Percentiles rank a stretch among this genome's conserved stretches.
phyloP scores from a whole-genome alignment of 2,113 vertebrate species.

The Mugil cephalus region DNA sequence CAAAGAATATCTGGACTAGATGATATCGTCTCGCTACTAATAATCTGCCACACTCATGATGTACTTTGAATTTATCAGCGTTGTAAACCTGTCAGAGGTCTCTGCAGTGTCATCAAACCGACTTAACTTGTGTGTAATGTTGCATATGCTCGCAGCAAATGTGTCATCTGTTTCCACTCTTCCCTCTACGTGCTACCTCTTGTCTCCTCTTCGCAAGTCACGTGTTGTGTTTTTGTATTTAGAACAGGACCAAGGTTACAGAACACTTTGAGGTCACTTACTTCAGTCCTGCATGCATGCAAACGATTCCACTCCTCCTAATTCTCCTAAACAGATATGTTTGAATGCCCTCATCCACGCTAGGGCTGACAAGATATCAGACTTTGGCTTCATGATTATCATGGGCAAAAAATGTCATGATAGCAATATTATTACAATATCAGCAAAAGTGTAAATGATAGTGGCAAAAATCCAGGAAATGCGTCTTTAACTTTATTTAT shows the following conservation, averaged over 20 bases:
- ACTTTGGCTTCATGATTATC: too few species aligned
- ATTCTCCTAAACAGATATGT: constrained; percentile 13
- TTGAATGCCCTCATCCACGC: neutral
- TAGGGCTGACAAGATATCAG: too few species aligned
- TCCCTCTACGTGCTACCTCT: constrained; percentile 25
- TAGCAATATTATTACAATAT: too few species aligned
- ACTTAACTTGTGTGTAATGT: constrained; percentile 14
- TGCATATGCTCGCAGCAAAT: neutral
- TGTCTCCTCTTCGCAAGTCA: neutral
- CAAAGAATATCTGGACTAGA: too few species aligned
- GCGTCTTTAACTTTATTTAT: too few species aligned
- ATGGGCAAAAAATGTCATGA: too few species aligned
- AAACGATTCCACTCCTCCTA: neutral
- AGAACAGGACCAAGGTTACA: constrained; percentile 31
- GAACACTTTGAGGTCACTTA: constrained; percentile 9
- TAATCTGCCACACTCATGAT: too few species aligned
- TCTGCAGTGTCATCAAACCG: constrained; percentile 13
- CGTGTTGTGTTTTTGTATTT: constrained; percentile 13
- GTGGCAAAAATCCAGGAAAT: too few species aligned
- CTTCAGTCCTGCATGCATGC: neutral
- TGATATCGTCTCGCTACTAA: too few species aligned
- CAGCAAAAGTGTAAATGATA: too few species aligned
- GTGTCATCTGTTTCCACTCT: constrained; percentile 11
- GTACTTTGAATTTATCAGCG: too few species aligned
- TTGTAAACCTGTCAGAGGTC: neutral